Base-by-base conservation (phyloP, 2,888 invertebrate species). In the Lymantria dispar region DNA sequence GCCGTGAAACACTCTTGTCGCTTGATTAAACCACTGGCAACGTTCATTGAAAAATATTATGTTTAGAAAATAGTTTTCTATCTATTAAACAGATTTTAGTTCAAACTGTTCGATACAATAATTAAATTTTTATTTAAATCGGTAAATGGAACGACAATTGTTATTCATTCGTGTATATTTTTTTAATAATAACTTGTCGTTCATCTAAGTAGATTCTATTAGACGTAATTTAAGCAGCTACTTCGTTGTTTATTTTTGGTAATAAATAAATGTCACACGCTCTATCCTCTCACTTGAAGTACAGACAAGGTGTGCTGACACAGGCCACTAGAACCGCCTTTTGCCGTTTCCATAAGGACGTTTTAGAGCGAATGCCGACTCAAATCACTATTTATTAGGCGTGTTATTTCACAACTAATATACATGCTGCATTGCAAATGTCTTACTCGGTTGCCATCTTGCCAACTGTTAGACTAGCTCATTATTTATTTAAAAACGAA, bases 311-410 rank as follows among this genome's bases (percentile, higher is more conserved):
- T 62, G 74, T 73, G 70, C 65, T 65, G 33, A 64, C 71, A 60
- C 70, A 70, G 78, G 77, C 73, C 76, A 60, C 64, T 40, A 60
- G 72, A 62, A 70, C 76, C 83, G 81, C 82, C 83, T 80, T 80
- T 66, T 74, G 74, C 77, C 76, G 79, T 85, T 80, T 77, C 78
- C 76, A 65, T 63, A 72, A 71, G 71, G 76, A 78, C 72, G 72
- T 66, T 71, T 70, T 56, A 72, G 73, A 71, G 64, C 70, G 70
- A 72, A 76, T 72, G 73, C 75, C 74, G 72, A 66, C 73, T 77
- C 79, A 84, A 85, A 85, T 83, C 77, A 83, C 83, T 78, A 79
- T 83, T 85, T 83, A 86, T 87, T 85, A 85, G 68, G 54, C 51
- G 56, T 65, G 78, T 76, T 72, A 78, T 81, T 82, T 73, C 59